A percentile compares a stretch with the other conserved stretches of the same genome.
These are phyloP conservation scores for Otolemur garnettii DNA, from an alignment of 2,113 vertebrate species.

Conservation along the genomic window DNA sequence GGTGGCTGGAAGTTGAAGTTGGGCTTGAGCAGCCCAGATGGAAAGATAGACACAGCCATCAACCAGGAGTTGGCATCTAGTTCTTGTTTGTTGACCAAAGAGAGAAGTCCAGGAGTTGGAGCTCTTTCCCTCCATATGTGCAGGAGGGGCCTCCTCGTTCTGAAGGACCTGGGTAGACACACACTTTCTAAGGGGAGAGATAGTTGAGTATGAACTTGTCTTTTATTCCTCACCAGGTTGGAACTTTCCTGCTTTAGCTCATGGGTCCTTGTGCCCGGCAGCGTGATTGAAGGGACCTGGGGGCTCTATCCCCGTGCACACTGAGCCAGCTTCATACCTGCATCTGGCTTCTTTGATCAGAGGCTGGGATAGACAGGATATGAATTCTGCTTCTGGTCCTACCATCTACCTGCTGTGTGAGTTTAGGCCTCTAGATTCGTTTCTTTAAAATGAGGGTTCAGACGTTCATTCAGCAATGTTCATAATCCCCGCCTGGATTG, in stretches of 20 bases:
- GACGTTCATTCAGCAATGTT: not conserved
- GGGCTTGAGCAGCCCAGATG: not conserved
- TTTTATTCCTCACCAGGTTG: not conserved
- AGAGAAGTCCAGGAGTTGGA: not conserved
- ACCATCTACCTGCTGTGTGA: not conserved
- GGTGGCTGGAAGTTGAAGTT: not conserved
- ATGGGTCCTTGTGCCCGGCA: not conserved
- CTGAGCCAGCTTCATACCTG: not conserved
- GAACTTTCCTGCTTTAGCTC: not conserved
- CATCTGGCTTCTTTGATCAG: not conserved
- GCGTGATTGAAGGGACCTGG: rapidly evolving
- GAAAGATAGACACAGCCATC: not conserved
- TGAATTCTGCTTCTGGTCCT: not conserved
- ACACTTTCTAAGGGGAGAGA: not conserved
- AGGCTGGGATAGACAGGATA: not conserved
- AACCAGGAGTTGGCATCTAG: not conserved
- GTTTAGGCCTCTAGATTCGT: not conserved
- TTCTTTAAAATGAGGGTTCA: not conserved
- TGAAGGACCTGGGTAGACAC: not conserved
- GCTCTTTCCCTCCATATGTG: not conserved
- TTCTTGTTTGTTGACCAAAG: not conserved
- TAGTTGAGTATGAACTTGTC: not conserved
- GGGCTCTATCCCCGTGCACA: not conserved
- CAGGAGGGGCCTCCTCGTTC: not conserved
- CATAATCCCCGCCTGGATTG: not conserved